Percentiles rank a stretch among this genome's conserved stretches.
phyloP scores from a whole-genome alignment of 2,888 invertebrate species.

The Melipona beecheii region DNA sequence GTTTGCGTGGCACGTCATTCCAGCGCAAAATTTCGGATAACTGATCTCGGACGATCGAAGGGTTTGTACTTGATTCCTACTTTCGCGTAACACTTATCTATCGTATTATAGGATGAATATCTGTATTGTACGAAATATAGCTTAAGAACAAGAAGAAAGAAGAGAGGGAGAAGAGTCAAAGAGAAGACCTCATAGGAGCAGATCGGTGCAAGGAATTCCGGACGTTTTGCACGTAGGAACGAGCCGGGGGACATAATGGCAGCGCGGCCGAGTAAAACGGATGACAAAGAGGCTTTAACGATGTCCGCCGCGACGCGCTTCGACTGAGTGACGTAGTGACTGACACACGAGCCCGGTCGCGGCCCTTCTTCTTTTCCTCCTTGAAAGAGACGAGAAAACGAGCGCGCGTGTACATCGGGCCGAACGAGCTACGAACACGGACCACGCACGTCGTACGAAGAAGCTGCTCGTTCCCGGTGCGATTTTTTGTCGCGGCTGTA shows the following conservation, averaged over 20 bases:
- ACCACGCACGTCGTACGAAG: slow-evolving; percentile 83
- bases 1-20: no score
- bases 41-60: no score
- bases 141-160: no score
- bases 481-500: slow-evolving; percentile 77
- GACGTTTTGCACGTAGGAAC: slow-evolving; percentile 50
- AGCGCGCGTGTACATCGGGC: slow-evolving; percentile 41
- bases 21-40: no score
- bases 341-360: slow-evolving; percentile 66
- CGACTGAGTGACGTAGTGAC: slow-evolving; percentile 65
- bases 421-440: slow-evolving; percentile 57
- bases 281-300: slow-evolving; percentile 63
- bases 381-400: slow-evolving; percentile 33
- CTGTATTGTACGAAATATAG: no score
- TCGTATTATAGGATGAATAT: no score
- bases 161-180: no score
- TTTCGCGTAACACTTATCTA: no score
- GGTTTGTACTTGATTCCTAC: no score
- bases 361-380: slow-evolving; percentile 48
- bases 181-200: slow-evolving; percentile 10
- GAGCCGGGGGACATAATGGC: slow-evolving; percentile 41
- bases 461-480: slow-evolving; percentile 71
- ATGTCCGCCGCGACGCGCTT: slow-evolving; percentile 39
- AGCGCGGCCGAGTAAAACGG: slow-evolving; percentile 35
- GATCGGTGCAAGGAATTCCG: slow-evolving; percentile 17